phyloP scores from a whole-genome alignment of 2,113 vertebrate species.

The Nibea albiflora region DNA sequence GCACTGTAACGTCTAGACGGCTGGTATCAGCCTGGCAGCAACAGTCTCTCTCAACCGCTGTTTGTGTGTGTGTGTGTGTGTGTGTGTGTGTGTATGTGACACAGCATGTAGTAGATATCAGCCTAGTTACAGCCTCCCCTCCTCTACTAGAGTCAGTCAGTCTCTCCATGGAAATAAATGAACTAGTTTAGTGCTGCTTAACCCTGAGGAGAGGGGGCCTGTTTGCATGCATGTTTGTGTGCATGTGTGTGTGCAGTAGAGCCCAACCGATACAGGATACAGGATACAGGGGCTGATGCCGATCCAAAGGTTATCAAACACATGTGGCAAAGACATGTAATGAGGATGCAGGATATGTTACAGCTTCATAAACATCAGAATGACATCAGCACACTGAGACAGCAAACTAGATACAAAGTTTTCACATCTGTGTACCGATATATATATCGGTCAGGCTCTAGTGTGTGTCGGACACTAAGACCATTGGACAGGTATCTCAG shows the following conservation, averaged over 20 bases:
- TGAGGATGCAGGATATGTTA: no score
- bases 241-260: slow-evolving; percentile 1
- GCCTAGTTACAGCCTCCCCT: slow-evolving; percentile 39
- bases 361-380: no score
- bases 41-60: slow-evolving; percentile 39
- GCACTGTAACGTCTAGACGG: slow-evolving; percentile 72
- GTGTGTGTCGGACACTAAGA: neutral
- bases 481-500: slow-evolving; percentile 45
- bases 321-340: no score
- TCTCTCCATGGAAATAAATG: slow-evolving; percentile 74
- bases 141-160: slow-evolving; percentile 57
- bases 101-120: slow-evolving; percentile 59
- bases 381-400: no score
- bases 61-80: slow-evolving; percentile 17
- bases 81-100: slow-evolving; percentile 15
- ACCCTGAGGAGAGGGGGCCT: slow-evolving; percentile 44
- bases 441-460: no score
- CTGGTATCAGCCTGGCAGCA: slow-evolving; percentile 69
- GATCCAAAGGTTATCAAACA: no score
- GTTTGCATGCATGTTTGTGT: slow-evolving; percentile 22
- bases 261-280: no score
- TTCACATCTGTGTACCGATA: no score
- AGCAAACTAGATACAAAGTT: no score
- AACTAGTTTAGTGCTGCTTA: slow-evolving; percentile 73
- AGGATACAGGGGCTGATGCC: no score